Base-by-base conservation (phyloP, 2,113 vertebrate genomes). In the Coptodon rendalli region DNA sequence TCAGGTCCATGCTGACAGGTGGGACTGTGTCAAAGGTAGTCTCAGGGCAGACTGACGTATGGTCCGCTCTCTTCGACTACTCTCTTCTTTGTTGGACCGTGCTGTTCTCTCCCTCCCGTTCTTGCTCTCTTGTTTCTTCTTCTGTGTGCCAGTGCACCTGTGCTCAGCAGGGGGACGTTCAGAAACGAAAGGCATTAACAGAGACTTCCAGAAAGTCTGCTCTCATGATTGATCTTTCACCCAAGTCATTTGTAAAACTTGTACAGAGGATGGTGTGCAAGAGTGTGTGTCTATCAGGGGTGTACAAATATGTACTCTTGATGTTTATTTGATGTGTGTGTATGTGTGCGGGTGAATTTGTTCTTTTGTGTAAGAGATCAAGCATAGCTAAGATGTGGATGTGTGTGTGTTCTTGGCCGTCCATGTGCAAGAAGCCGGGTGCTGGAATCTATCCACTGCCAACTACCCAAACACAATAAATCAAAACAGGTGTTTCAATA, bases 401-500 rank as follows among this genome's bases (percentile, higher is more conserved):
- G 34, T 78, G 83, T 87, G 88, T 93, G 71, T 89, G 73, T 89
- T 89, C 80, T 89, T 91, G 82, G 87, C 82, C 73, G 52, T 45
- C 22, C 85, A 82, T 88, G 78, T 87, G 87, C 81, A 84, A 93
- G 78, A 85, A 73, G 89, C 84, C 85, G 27, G 45, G 83, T 11
- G 81, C 88, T 91, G 95, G 89, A 93, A 90, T 93, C 82, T 82
- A 84, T 94, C 90, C 90, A 90, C 86, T 91, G 89, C 90, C 93
- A 95, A 95, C 90, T 85, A 87, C 86, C 91, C 87, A 95, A 94
- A 94, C 89, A 93, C 86, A 89, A 93, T 96, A 94, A 94, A 96
- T 95, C 93, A 90, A 93, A 96, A 94, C 94, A 96, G 93, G 94
- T 96, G 95, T 93, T 89, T 95, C 90, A 93, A 91, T 90, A 90